Percentiles rank a stretch among this genome's conserved stretches.
Conservation (phyloP, 1,140 invertebrate genomes). For the Drosophila rhopaloa region DNA sequence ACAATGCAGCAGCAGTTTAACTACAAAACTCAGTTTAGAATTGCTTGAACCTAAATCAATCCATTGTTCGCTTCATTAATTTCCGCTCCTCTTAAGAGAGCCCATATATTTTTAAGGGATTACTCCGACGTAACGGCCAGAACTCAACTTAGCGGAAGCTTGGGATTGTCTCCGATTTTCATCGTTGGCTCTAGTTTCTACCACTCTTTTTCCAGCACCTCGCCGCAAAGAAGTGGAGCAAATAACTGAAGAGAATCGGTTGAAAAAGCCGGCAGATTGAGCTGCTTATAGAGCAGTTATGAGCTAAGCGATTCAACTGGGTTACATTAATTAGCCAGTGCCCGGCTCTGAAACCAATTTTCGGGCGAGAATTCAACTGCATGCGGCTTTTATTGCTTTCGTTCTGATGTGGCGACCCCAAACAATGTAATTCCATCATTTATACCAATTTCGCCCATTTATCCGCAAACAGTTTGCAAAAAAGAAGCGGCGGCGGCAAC, state of each 20-base stretch:
- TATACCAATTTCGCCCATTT: slow-evolving; percentile 82
- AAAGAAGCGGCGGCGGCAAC: slow-evolving; percentile 45
- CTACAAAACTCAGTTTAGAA: not conserved
- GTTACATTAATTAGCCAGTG: slow-evolving; percentile 40
- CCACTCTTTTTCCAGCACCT: slow-evolving; percentile 15
- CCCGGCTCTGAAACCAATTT: slow-evolving; percentile 24
- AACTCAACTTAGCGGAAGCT: slow-evolving; percentile 11
- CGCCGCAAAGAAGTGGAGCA: slow-evolving; percentile 24
- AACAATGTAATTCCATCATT: slow-evolving; percentile 83
- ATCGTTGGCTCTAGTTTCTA: slow-evolving; percentile 32
- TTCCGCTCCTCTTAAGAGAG: slow-evolving; percentile 19
- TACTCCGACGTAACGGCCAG: slow-evolving; percentile 16
- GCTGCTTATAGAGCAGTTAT: slow-evolving; percentile 39
- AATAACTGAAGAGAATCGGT: slow-evolving; percentile 34
- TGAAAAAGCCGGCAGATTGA: slow-evolving; percentile 24
- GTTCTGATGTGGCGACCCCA: slow-evolving; percentile 58
- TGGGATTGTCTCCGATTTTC: slow-evolving; percentile 12
- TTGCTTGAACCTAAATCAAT: slow-evolving; percentile 14
- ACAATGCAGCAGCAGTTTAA: slow-evolving; percentile 11
- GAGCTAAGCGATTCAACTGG: slow-evolving; percentile 35
- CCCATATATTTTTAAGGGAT: slow-evolving; percentile 20
- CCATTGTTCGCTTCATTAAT: slow-evolving; percentile 31
- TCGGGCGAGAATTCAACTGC: slow-evolving; percentile 23
- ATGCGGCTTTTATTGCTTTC: slow-evolving; percentile 11
- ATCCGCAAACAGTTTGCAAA: slow-evolving; percentile 80